Evolutionary conservation across 2,888 invertebrate species (phyloP).

Genomic region (Autographa pulchrina): DNA sequence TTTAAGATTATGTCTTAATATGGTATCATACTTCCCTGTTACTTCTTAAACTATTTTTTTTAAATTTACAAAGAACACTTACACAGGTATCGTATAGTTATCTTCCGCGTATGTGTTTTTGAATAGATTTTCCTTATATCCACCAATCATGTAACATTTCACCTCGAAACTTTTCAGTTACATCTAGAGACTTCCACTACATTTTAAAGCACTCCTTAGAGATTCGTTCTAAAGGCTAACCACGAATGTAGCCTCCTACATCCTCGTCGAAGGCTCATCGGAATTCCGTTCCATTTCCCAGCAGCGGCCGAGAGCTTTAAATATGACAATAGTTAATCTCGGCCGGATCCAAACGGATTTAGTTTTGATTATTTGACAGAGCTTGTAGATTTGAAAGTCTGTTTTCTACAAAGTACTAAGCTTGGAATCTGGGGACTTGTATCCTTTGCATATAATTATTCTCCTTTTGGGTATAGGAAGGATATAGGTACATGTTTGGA

Average conservation of each 20-base stretch:
- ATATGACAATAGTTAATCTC: conserved; percentile 9
- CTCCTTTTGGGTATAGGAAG: background rate
- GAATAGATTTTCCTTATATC: background rate
- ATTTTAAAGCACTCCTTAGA: background rate
- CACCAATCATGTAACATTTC: background rate
- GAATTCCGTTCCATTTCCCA: conserved; percentile 4
- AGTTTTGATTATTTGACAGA: conserved; percentile 9
- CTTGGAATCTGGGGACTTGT: background rate
- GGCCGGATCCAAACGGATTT: background rate
- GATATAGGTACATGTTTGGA: background rate
- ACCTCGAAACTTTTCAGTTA: background rate
- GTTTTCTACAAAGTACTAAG: background rate
- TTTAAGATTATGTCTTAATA: no score
- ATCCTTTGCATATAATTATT: background rate
- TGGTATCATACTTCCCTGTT: no score
- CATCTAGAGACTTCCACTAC: background rate
- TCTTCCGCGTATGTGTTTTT: background rate
- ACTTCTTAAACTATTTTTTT: no score
- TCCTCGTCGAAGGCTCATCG: conserved; percentile 1
- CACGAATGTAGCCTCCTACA: background rate
- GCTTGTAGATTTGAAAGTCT: background rate
- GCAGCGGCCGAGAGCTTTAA: background rate
- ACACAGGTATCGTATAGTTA: background rate
- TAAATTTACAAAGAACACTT: no score
- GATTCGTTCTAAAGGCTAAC: background rate